These are phyloP conservation scores for Merops nubicus DNA, from an alignment of 2,113 vertebrate species.

Conservation along the genomic window DNA sequence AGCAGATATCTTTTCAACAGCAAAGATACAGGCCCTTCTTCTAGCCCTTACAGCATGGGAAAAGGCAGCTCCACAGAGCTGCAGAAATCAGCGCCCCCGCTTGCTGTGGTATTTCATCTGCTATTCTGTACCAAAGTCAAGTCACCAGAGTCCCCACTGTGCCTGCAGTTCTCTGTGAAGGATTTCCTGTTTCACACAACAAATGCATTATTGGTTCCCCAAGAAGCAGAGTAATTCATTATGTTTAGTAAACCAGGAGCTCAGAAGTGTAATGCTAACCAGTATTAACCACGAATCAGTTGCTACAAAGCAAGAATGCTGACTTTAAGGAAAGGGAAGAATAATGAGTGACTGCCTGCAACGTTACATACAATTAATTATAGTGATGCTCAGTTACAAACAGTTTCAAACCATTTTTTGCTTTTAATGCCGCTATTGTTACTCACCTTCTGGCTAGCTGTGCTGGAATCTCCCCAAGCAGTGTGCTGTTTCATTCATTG, in stretches of 20 bases:
- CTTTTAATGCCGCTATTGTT: conserved; percentile 44
- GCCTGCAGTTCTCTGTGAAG: not conserved
- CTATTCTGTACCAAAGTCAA: not conserved
- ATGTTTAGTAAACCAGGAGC: conserved; percentile 25
- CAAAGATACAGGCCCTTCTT: not conserved
- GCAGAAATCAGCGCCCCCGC: not conserved
- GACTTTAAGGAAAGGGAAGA: conserved; percentile 58
- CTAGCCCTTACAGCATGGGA: accelerated
- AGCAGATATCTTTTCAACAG: not conserved
- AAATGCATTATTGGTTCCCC: not conserved
- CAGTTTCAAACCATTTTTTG: conserved; percentile 45
- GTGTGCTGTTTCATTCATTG: conserved; percentile 29
- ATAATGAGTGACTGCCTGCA: conserved; percentile 53
- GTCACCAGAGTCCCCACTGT: not conserved
- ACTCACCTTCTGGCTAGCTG: conserved; percentile 32
- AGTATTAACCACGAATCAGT: conserved; percentile 23
- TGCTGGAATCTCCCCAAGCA: conserved; percentile 33
- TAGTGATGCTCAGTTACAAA: conserved; percentile 53
- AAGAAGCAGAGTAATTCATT: conserved; percentile 26
- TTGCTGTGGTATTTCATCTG: not conserved
- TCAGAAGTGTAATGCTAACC: conserved; percentile 36
- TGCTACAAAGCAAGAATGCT: conserved; percentile 46
- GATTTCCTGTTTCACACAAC: not conserved
- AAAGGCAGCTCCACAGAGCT: not conserved
- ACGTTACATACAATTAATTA: conserved; percentile 65